These are phyloP conservation scores for Diploscapter pachys DNA, from an alignment of 1,140 invertebrate genomes.

Conservation along the genomic window DNA sequence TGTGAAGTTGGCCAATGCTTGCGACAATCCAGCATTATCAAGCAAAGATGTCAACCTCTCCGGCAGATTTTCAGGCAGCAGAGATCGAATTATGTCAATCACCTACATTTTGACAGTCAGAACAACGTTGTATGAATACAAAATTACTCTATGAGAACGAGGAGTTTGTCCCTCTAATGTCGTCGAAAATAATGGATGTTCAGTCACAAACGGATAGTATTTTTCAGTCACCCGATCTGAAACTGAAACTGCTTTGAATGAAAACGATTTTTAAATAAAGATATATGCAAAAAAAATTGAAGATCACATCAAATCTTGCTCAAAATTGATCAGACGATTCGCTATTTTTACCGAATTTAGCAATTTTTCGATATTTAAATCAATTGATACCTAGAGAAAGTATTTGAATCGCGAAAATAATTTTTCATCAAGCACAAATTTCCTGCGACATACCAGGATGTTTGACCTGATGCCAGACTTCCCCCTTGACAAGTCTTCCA, in stretches of 20 bases:
- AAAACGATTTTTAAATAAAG: constrained; percentile 7
- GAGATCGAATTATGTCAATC: constrained; percentile 23
- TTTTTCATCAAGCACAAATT: too few species aligned
- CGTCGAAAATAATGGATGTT: constrained; percentile 22
- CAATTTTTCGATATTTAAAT: too few species aligned
- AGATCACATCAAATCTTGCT: constrained; percentile 6
- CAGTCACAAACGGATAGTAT: background rate
- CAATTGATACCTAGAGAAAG: too few species aligned
- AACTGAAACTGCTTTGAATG: background rate
- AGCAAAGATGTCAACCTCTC: constrained; percentile 18
- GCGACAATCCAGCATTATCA: constrained; percentile 1
- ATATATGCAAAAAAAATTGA: constrained; percentile 11
- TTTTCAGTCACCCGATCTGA: too few species aligned
- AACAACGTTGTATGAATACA: background rate
- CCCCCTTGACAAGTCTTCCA: background rate
- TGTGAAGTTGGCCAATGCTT: too few species aligned
- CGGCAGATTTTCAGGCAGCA: constrained; percentile 29
- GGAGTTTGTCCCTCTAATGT: constrained; percentile 15
- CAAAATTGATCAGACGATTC: too few species aligned
- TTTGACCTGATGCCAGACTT: too few species aligned
- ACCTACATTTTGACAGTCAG: background rate
- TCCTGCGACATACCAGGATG: too few species aligned
- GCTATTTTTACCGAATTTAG: too few species aligned
- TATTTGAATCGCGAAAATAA: too few species aligned
- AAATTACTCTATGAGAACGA: background rate